Percentiles rank a stretch among this genome's conserved stretches.
phyloP scores from a whole-genome alignment of 2,888 invertebrate genomes.

The Mimachlamys varia region DNA sequence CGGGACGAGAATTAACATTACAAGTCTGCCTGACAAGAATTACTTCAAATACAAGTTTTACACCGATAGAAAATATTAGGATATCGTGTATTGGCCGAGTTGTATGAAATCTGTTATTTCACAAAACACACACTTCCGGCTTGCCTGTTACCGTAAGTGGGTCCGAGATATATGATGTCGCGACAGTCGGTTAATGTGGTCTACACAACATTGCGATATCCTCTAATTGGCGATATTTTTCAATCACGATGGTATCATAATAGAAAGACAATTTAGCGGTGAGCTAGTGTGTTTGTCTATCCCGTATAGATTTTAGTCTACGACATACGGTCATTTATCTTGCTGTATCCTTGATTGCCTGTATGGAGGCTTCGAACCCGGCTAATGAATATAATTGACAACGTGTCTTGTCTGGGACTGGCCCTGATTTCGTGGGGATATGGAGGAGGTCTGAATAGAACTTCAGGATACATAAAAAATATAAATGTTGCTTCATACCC shows the following conservation, averaged over 20 bases:
- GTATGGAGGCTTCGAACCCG: neutral
- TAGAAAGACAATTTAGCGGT: neutral
- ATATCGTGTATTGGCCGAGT: neutral
- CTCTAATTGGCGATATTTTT: neutral
- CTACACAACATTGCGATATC: conserved; percentile 15
- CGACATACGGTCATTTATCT: conserved; percentile 1
- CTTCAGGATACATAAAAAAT: neutral
- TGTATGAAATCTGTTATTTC: neutral
- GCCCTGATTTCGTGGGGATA: neutral
- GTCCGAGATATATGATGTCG: conserved; percentile 20
- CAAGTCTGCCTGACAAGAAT: neutral
- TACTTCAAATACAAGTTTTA: neutral
- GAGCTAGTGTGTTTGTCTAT: conserved; percentile 19
- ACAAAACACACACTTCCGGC: neutral
- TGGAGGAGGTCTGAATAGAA: neutral
- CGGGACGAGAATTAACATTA: neutral
- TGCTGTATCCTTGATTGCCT: neutral
- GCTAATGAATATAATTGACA: conserved; percentile 18
- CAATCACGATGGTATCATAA: conserved; percentile 16
- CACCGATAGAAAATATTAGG: neutral
- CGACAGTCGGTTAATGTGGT: neutral
- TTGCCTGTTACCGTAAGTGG: neutral
- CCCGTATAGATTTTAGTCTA: neutral
- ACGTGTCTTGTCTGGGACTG: neutral
- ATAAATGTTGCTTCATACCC: neutral